Base-by-base conservation (phyloP, 1,140 invertebrate genomes). In the Sarcophaga bullata region DNA sequence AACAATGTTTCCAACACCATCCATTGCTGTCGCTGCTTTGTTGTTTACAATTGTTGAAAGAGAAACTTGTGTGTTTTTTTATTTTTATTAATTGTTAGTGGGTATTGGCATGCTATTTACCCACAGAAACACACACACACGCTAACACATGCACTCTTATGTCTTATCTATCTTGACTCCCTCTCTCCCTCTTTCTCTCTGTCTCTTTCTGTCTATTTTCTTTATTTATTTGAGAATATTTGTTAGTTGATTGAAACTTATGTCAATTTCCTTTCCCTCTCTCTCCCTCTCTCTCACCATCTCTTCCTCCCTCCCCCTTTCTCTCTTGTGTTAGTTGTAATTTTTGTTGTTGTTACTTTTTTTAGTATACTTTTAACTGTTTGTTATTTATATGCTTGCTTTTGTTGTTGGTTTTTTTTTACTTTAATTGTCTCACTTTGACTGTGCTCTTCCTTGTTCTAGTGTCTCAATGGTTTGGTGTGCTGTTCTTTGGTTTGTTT, bases 1-100 rank as follows among this genome's bases (percentile, higher is more conserved):
- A 68, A 68, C 62, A 68, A 19, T 68, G 62, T 68, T 68, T 68
- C 7, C 62, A 68, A 68, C 62, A 68, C 62, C 17, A 25, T 68
- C 8, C 13, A 52, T 6, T 25, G n/a, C 8, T 68, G 62, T 19
- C 19, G 62, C 19, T 68, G 62, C 10, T 52, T 58, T 58, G 25
- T 58, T 58, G 13, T 58, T n/a, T n/a, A 58, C 15, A 58, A 68
- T 68, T 68, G 62, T 68, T 19, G 8, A 52, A 9, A 52, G 19
- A n/a, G 62, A 68, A 68, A 68, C 17, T 19, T 68, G 19, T 68
- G 2, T 19, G 62, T 68, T 68, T 68, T 7, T 19, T 6, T 68
- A 25, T 17, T n/a, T 8, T 68, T 19, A 68, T 68, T 68, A 68
- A 68, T 68, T 68, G 17, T 68, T 68, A 68, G n/a, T 19, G 19